Conservation (phyloP, 2,113 vertebrate genomes). For the Anthoscopus minutus region DNA sequence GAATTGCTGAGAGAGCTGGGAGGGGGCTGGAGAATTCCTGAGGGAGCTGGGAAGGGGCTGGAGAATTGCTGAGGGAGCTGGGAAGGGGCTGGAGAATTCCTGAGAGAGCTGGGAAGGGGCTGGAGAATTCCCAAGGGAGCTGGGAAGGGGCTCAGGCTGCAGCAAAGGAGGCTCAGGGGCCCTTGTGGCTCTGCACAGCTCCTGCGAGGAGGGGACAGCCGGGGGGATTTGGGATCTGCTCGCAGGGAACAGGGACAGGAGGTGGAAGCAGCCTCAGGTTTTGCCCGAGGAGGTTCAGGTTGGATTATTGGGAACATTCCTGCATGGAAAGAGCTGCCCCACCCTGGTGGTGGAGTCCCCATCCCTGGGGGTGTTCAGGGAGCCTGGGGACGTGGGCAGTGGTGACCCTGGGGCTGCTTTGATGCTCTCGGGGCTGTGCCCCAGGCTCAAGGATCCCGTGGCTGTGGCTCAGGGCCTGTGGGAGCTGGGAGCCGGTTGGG, state of each 20-base stretch:
- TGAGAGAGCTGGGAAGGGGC: too few relatives aligned
- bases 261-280: background rate
- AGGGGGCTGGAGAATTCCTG: too few relatives aligned
- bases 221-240: background rate
- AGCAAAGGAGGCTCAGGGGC: background rate
- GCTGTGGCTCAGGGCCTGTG: rapidly evolving
- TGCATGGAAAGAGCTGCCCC: background rate
- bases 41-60: too few relatives aligned
- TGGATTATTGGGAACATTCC: background rate
- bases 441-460: rapidly evolving
- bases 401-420: background rate
- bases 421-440: background rate
- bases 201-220: background rate
- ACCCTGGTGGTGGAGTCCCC: background rate
- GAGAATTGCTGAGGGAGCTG: too few relatives aligned
- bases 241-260: background rate
- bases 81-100: too few relatives aligned
- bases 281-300: background rate
- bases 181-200: background rate
- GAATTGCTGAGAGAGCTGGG: too few relatives aligned
- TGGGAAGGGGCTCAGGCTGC: too few relatives aligned
- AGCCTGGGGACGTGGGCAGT: background rate
- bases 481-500: rapidly evolving
- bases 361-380: background rate
- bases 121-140: too few relatives aligned